Percentiles rank a stretch among this genome's conserved stretches.
Conservation (phyloP, 2,797 vertebrate genomes). For the Myiothlypis chrysogaster region DNA sequence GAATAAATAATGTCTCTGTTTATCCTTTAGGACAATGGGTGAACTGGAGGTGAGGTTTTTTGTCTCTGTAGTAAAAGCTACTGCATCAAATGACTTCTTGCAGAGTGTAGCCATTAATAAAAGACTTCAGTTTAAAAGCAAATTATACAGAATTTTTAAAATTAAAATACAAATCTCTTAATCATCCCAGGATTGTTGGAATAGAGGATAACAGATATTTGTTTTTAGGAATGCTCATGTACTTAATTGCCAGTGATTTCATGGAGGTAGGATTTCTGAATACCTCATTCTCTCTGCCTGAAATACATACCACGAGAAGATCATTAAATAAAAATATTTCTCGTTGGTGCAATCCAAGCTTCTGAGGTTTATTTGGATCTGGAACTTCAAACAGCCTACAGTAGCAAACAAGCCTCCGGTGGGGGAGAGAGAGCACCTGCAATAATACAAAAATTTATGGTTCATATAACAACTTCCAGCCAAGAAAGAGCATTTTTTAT, state of each 20-base stretch:
- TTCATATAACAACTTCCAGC: background rate
- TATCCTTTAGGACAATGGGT: background rate
- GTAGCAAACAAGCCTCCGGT: constrained; percentile 94
- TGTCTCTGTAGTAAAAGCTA: background rate
- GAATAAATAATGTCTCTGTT: background rate
- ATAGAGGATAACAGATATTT: background rate
- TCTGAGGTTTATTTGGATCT: constrained; percentile 96
- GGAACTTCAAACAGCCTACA: constrained; percentile 96
- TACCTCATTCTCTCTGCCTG: background rate
- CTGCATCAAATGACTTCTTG: background rate
- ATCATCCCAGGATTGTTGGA: background rate
- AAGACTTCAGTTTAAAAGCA: background rate
- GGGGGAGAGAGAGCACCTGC: constrained; percentile 92
- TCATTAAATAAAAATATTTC: constrained; percentile 99
- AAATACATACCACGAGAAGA: constrained; percentile 89
- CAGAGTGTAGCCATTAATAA: background rate
- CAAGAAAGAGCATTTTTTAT: background rate
- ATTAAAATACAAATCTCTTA: background rate
- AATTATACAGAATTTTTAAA: background rate
- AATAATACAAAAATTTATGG: background rate
- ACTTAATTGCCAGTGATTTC: background rate
- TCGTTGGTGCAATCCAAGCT: constrained; percentile 92
- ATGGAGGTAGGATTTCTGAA: background rate
- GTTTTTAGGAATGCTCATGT: background rate
- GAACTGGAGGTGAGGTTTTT: background rate